Evolutionary conservation across 2,113 vertebrate species (phyloP).

Genomic region (Gnathonemus longibarbis): DNA sequence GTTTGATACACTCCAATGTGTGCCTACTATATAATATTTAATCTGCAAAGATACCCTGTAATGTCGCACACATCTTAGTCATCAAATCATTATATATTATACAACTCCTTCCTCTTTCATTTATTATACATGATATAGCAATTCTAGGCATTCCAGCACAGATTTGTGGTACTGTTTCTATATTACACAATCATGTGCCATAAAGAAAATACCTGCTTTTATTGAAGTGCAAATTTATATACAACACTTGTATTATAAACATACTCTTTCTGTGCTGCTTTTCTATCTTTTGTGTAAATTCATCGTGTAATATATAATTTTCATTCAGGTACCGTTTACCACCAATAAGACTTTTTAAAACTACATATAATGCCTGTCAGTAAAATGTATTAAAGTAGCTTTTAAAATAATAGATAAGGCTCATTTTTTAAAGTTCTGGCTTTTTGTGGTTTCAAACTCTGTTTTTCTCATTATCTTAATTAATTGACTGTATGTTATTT

Average conservation of each 20-base stretch:
- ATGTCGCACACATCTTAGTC: neutral
- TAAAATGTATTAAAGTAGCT: neutral
- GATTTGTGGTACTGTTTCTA: neutral
- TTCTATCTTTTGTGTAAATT: neutral
- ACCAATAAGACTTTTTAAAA: neutral
- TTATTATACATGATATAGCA: neutral
- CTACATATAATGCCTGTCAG: neutral
- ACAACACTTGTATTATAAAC: neutral
- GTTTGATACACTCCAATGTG: neutral
- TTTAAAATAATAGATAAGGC: neutral
- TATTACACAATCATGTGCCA: neutral
- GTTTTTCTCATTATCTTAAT: constrained; percentile 4
- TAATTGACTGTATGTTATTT: constrained; percentile 13
- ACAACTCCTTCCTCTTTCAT: neutral
- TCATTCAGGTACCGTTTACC: neutral
- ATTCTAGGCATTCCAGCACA: constrained; percentile 4
- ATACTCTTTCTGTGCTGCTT: neutral
- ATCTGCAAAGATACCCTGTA: neutral
- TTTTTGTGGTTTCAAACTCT: neutral
- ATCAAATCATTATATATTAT: neutral
- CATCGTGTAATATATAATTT: neutral
- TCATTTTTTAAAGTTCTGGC: neutral
- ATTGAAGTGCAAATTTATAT: neutral
- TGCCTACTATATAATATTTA: neutral
- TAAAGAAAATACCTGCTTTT: neutral